Conservation (phyloP, 53 echinoderm and acorn worm genomes). For the Crossaster papposus region DNA sequence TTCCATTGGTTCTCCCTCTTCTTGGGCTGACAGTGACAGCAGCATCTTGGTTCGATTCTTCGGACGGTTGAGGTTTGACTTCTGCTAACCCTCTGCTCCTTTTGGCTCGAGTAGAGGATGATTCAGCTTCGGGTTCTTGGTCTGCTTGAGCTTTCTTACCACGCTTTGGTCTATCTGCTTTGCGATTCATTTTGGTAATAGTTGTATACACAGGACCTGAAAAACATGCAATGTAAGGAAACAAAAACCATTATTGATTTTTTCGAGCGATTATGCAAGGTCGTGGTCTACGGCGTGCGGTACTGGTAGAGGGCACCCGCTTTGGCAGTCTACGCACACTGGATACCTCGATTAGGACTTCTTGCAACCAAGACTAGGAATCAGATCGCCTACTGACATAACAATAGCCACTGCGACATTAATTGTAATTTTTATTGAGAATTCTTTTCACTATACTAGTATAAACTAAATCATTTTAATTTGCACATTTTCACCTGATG, state of each 20-base stretch:
- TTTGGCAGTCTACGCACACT: too few relatives aligned
- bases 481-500: too few relatives aligned
- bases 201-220: background rate
- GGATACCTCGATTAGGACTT: too few relatives aligned
- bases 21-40: slow-evolving; percentile 24
- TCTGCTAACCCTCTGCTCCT: slow-evolving; percentile 55
- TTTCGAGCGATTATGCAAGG: too few relatives aligned
- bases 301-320: too few relatives aligned
- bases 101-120: slow-evolving; percentile 46
- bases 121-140: slow-evolving; percentile 59
- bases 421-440: too few relatives aligned
- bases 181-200: slow-evolving; percentile 48
- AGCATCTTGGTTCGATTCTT: slow-evolving; percentile 36
- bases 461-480: too few relatives aligned
- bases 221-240: background rate
- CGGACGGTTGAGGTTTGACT: slow-evolving; percentile 47
- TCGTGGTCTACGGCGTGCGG: too few relatives aligned
- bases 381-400: too few relatives aligned
- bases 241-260: background rate
- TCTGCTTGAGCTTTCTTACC: slow-evolving; percentile 61
- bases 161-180: slow-evolving; percentile 63
- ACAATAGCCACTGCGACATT: too few relatives aligned
- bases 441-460: too few relatives aligned
- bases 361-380: too few relatives aligned
- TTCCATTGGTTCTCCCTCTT: slow-evolving; percentile 53